phyloP scores from a whole-genome alignment of 2,797 vertebrate species.

The Spinus pinus region DNA sequence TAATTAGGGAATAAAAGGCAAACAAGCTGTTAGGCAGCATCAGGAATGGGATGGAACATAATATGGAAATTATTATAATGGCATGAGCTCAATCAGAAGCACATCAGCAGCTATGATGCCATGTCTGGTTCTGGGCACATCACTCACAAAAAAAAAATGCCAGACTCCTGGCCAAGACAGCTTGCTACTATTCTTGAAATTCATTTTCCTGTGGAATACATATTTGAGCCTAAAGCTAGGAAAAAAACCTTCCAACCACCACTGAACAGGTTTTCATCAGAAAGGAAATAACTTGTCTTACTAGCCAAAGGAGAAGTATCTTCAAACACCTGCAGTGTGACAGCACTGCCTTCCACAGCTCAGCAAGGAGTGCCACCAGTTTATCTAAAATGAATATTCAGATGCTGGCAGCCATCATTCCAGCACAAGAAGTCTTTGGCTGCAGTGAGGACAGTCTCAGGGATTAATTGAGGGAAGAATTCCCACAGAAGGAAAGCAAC shows the following conservation, averaged over 20 bases:
- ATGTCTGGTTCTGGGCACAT: slow-evolving; percentile 1
- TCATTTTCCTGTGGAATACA: neutral
- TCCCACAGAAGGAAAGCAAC: neutral
- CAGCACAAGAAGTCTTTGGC: neutral
- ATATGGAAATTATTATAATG: slow-evolving; percentile 28
- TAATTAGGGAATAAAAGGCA: neutral
- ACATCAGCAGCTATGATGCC: slow-evolving; percentile 16
- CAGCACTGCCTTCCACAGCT: neutral
- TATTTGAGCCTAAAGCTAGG: neutral
- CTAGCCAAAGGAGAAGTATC: neutral
- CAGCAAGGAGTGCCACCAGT: neutral
- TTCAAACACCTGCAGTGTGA: neutral
- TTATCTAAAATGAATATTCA: neutral
- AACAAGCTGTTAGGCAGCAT: neutral
- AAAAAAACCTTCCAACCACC: neutral
- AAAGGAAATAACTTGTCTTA: neutral
- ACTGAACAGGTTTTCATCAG: neutral
- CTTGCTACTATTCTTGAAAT: neutral
- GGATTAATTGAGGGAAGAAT: neutral
- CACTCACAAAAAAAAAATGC: slow-evolving; percentile 25
- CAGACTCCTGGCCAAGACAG: neutral
- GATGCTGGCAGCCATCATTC: neutral
- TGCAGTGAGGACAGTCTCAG: neutral
- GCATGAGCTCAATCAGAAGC: slow-evolving; percentile 42
- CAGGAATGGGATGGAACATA: neutral